Conservation (phyloP, 2,113 vertebrate species). For the Sakesphorus luctuosus region DNA sequence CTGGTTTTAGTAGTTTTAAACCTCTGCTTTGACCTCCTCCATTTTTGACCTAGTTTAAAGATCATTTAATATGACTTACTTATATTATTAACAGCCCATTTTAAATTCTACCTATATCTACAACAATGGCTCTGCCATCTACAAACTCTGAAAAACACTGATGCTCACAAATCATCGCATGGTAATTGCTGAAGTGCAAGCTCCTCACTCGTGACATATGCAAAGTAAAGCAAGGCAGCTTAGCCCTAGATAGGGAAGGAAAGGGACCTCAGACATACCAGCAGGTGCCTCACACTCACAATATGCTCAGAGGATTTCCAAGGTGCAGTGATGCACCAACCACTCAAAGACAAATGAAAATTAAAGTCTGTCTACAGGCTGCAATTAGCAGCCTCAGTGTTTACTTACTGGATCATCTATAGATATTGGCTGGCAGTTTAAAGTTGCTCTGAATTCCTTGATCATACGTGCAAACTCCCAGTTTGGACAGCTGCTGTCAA, state of each 20-base stretch:
- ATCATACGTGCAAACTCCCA: slow-evolving; percentile 96
- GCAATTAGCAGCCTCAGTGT: not conserved
- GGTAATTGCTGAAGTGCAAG: not conserved
- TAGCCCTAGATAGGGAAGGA: not conserved
- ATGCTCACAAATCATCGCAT: not conserved
- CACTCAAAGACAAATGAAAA: not conserved
- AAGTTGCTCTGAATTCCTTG: slow-evolving; percentile 85
- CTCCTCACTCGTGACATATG: not conserved
- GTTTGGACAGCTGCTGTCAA: slow-evolving; percentile 83
- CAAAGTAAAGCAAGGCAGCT: not conserved
- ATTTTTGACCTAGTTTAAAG: not conserved
- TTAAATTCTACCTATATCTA: not conserved
- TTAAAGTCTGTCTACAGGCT: not conserved
- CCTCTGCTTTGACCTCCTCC: not conserved
- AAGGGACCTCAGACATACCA: not conserved
- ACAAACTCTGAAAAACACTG: not conserved
- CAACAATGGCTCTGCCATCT: not conserved
- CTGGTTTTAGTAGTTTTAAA: not conserved
- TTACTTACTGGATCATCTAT: slow-evolving; percentile 82
- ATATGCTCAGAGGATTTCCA: not conserved
- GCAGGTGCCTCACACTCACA: not conserved
- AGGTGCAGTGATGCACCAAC: not conserved
- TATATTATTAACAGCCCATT: not conserved
- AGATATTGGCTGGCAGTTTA: slow-evolving; percentile 83
- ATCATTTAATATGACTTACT: not conserved